Conservation (phyloP, 2,113 vertebrate genomes). For the Nestor notabilis region DNA sequence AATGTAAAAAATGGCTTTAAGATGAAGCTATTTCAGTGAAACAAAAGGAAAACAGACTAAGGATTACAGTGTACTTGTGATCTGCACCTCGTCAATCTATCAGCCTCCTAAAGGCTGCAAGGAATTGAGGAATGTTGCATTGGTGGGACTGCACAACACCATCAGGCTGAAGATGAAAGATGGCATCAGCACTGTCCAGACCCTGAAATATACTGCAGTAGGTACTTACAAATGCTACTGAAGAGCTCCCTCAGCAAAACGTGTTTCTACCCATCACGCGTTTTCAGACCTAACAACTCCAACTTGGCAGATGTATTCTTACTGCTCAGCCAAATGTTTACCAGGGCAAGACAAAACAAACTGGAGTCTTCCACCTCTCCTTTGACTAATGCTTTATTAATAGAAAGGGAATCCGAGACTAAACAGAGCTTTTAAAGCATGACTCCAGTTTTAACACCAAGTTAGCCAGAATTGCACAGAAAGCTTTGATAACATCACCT, state of each 20-base stretch:
- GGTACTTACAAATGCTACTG: neutral
- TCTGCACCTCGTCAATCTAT: neutral
- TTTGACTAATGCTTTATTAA: neutral
- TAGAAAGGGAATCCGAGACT: neutral
- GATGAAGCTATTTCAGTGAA: neutral
- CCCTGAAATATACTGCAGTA: rapidly evolving
- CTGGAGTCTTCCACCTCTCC: neutral
- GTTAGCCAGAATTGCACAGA: rapidly evolving
- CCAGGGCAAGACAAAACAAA: neutral
- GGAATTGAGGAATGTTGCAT: neutral
- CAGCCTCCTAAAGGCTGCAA: neutral
- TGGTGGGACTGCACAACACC: neutral
- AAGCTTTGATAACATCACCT: neutral
- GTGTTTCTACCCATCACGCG: neutral
- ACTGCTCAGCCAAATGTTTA: neutral
- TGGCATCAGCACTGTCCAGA: neutral
- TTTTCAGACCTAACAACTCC: neutral
- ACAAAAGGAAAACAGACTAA: neutral
- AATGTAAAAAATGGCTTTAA: neutral
- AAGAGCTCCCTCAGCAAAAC: neutral
- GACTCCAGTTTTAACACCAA: neutral
- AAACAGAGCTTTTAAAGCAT: neutral
- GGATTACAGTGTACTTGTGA: neutral
- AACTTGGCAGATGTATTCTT: neutral
- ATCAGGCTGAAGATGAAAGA: neutral